phyloP scores from a whole-genome alignment of 2,113 vertebrate species.

The Thalassoma bifasciatum region DNA sequence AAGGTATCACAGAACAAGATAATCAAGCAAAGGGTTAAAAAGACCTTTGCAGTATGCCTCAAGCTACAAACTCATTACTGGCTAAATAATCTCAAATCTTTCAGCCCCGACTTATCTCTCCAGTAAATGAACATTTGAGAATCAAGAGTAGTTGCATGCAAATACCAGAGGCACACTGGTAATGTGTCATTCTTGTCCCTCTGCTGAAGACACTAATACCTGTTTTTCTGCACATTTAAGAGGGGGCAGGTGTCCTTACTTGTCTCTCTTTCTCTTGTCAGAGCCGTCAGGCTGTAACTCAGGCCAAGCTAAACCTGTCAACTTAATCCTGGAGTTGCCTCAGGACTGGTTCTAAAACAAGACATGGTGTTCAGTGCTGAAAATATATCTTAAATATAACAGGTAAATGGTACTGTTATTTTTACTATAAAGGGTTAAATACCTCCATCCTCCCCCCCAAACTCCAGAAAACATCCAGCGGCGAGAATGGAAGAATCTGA shows the following conservation, averaged over 20 bases:
- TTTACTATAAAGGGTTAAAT: not conserved
- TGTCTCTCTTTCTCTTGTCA: constrained; percentile 19
- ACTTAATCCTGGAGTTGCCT: constrained; percentile 41
- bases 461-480: constrained; percentile 20
- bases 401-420: not conserved
- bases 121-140: not conserved
- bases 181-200: not conserved
- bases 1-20: constrained; percentile 10
- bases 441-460: constrained; percentile 26
- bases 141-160: not conserved
- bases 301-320: not conserved
- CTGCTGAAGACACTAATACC: constrained; percentile 3
- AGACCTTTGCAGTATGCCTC: not conserved
- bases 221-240: constrained; percentile 25
- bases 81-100: not conserved
- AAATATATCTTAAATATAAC: not conserved
- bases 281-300: constrained; percentile 1
- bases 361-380: constrained; percentile 13
- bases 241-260: not conserved
- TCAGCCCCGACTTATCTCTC: not conserved
- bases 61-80: not conserved
- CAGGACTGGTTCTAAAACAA: constrained; percentile 34
- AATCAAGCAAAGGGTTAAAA: not conserved
- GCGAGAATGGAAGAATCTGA: constrained; percentile 42
- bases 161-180: not conserved